These are phyloP conservation scores for Listronotus bonariensis DNA, from an alignment of 1,140 invertebrate species.

Conservation along the genomic window DNA sequence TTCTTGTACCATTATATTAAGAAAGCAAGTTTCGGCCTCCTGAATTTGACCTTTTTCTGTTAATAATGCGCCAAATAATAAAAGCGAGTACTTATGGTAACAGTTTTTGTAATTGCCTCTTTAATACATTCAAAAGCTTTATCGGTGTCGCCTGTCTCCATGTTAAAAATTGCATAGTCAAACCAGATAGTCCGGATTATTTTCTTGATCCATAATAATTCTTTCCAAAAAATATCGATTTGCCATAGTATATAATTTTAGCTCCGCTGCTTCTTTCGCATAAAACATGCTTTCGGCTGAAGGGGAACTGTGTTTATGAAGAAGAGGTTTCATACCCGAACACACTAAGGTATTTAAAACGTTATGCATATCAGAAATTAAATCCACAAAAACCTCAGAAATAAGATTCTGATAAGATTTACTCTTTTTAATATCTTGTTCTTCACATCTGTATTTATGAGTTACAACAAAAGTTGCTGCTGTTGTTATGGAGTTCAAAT, in stretches of 20 bases:
- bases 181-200: conserved; percentile 45
- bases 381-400: conserved; percentile 37
- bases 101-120: conserved; percentile 39
- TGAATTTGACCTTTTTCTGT: conserved; percentile 36
- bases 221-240: conserved; percentile 45
- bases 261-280: conserved; percentile 45
- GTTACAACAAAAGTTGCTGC: conserved; percentile 34
- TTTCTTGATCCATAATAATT: conserved; percentile 16
- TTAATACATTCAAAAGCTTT: conserved; percentile 46
- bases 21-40: conserved; percentile 48
- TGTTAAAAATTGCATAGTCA: conserved; percentile 47
- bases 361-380: conserved; percentile 42
- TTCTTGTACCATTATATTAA: conserved; percentile 39
- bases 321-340: conserved; percentile 18
- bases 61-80: conserved; percentile 42
- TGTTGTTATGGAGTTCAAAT: conserved; percentile 38
- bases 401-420: conserved; percentile 41
- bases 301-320: neutral
- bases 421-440: conserved; percentile 22
- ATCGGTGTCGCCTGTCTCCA: conserved; percentile 37
- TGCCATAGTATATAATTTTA: conserved; percentile 31
- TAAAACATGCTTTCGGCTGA: conserved; percentile 32
- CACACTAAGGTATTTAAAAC: conserved; percentile 40
- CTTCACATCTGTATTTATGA: conserved; percentile 35
- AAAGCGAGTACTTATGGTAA: conserved; percentile 39